Conservation (phyloP, 2,797 vertebrate species). For the Girardinus metallicus region DNA sequence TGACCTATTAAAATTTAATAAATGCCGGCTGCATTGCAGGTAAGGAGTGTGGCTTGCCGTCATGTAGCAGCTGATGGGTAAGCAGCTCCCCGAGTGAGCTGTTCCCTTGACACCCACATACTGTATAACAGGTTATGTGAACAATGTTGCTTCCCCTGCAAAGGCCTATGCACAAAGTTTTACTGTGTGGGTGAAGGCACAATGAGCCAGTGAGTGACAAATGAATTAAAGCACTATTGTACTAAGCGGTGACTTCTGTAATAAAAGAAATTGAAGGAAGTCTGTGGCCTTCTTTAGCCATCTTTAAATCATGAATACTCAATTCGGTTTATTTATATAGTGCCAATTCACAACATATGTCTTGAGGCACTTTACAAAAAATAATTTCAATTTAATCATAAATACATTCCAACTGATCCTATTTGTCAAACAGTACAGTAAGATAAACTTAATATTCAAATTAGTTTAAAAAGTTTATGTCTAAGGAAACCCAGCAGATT, state of each 20-base stretch:
- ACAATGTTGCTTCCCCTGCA: conserved; percentile 43
- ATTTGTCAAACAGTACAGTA: no score
- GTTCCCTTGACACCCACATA: conserved; percentile 63
- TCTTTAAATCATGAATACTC: conserved; percentile 12
- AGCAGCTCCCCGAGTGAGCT: conserved; percentile 63
- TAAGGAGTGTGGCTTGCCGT: conserved; percentile 61
- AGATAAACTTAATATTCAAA: no score
- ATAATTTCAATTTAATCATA: no score
- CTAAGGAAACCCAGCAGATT: no score
- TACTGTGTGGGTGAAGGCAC: conserved; percentile 55
- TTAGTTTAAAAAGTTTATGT: no score
- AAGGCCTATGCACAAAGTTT: conserved; percentile 48
- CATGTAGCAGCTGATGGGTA: conserved; percentile 64
- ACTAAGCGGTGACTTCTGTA: conserved; percentile 18
- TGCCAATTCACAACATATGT: no score
- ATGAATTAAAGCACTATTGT: conserved; percentile 27
- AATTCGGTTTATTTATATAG: no score
- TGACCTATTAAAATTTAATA: conserved; percentile 65
- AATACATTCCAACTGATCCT: no score
- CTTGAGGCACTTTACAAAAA: no score
- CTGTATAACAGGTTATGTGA: conserved; percentile 61
- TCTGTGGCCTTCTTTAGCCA: conserved; percentile 2
- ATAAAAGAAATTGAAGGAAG: conserved; percentile 5
- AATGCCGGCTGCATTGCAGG: conserved; percentile 68
- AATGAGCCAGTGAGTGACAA: conserved; percentile 45